These are phyloP conservation scores for Polietes domitor DNA, from an alignment of 2,888 invertebrate genomes.

Conservation along the genomic window DNA sequence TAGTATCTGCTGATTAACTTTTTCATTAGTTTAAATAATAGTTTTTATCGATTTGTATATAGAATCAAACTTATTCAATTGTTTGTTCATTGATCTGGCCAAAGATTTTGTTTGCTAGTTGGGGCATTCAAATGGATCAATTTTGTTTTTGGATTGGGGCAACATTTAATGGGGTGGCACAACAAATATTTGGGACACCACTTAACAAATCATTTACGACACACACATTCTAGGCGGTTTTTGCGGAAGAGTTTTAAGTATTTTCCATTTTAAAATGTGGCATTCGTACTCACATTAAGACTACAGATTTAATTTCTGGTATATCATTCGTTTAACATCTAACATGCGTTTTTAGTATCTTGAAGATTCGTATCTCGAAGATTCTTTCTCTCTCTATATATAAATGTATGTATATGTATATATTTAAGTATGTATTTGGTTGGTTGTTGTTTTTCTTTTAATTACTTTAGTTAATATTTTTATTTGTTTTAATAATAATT, in stretches of 20 bases:
- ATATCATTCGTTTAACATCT: constrained; percentile 45
- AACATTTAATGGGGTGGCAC: no score
- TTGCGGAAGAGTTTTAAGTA: neutral
- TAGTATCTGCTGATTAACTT: no score
- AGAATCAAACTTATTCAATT: no score
- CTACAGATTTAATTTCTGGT: neutral
- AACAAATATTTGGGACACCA: no score
- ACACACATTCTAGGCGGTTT: neutral
- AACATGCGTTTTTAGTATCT: constrained; percentile 49
- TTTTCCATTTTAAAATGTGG: no score
- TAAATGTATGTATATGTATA: neutral
- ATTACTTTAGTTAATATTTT: neutral
- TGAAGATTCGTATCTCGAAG: neutral
- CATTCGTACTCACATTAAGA: no score
- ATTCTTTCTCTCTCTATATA: neutral
- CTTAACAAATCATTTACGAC: neutral
- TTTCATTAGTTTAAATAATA: no score
- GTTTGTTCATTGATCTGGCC: no score
- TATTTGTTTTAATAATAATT: constrained; percentile 68
- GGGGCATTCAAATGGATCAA: no score
- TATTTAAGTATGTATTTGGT: neutral
- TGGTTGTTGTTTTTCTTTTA: neutral
- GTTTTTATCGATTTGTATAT: no score
- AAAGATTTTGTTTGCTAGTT: no score
- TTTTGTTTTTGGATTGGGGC: no score